Conservation (phyloP, 2,113 vertebrate species). For the Heterotilapia buettikoferi region DNA sequence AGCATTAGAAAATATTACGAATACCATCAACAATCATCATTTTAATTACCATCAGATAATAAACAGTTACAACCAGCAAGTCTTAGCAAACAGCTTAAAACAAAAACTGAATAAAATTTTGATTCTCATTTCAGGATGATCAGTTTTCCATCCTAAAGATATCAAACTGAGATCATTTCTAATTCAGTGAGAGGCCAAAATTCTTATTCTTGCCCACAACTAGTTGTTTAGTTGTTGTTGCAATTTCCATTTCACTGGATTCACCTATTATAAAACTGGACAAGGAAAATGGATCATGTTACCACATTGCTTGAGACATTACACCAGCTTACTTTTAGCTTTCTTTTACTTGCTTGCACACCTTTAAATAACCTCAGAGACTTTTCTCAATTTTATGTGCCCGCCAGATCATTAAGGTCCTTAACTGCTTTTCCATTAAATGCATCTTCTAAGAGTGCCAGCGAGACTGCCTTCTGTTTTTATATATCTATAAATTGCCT, state of each 20-base stretch:
- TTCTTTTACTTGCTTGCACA: neutral
- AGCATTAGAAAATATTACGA: neutral
- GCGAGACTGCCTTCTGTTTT: neutral
- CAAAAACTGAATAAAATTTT: neutral
- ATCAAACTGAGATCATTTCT: neutral
- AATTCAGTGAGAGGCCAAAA: accelerated
- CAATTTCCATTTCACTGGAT: neutral
- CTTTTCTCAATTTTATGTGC: neutral
- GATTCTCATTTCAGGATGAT: neutral
- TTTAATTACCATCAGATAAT: neutral
- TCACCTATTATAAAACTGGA: neutral
- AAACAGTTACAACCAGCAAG: neutral
- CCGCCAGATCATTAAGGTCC: neutral
- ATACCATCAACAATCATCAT: neutral
- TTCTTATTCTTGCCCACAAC: neutral
- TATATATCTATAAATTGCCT: neutral
- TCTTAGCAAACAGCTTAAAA: neutral
- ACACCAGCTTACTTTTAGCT: neutral
- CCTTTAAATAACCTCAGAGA: neutral
- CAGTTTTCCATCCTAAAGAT: neutral
- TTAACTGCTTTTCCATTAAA: neutral
- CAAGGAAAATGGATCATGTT: neutral
- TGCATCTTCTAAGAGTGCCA: neutral
- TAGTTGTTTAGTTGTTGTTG: neutral
- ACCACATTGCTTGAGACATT: neutral